Evolutionary conservation across 2,113 vertebrate genomes (phyloP).

Genomic region (Pituophis catenifer): DNA sequence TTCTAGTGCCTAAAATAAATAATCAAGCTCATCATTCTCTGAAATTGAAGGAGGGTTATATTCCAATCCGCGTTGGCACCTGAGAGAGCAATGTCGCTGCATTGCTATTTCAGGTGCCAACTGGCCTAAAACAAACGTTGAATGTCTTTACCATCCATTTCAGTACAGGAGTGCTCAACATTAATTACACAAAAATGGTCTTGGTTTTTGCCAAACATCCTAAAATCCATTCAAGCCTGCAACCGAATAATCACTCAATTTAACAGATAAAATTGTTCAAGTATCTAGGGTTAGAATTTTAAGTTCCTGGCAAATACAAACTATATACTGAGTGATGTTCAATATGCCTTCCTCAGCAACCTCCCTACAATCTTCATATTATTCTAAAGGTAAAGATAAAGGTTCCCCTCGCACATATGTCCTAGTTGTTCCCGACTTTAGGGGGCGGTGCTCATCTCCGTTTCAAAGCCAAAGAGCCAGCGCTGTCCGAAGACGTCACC

Average conservation of each 20-base stretch:
- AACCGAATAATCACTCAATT: background rate
- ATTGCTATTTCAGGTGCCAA: background rate
- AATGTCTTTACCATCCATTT: background rate
- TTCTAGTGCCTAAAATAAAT: background rate
- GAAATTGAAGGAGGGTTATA: background rate
- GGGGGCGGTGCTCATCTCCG: too few relatives aligned
- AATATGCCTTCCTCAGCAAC: background rate
- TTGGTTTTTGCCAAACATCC: background rate
- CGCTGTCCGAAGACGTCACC: too few relatives aligned
- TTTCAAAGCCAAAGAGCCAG: too few relatives aligned
- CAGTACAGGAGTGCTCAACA: background rate
- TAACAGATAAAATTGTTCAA: background rate
- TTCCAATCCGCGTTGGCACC: background rate
- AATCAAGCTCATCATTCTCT: background rate
- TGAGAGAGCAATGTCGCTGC: background rate
- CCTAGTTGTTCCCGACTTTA: too few relatives aligned
- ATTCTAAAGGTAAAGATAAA: too few relatives aligned
- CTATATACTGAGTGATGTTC: background rate
- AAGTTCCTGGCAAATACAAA: background rate
- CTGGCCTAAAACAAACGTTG: background rate
- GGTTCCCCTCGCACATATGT: too few relatives aligned
- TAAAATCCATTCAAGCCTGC: background rate
- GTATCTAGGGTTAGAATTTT: background rate
- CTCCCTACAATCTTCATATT: background rate
- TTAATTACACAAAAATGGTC: background rate